Percentiles rank a stretch among this genome's conserved stretches.
phyloP scores from a whole-genome alignment of 2,888 invertebrate genomes.

The Chrysopilus asiliformis region DNA sequence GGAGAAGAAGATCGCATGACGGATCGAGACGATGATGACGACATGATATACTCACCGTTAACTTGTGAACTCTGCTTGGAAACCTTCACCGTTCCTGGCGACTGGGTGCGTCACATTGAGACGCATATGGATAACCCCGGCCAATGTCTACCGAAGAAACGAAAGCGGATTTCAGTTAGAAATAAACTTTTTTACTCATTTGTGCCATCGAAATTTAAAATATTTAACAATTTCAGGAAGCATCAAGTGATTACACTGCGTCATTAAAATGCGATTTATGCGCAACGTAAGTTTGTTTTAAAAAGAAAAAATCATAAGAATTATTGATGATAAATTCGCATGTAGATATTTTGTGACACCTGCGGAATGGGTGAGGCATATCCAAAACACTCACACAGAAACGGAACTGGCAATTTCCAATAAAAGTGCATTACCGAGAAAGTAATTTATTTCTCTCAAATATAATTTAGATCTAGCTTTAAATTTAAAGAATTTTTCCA shows the following conservation, averaged over 20 bases:
- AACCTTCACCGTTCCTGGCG: constrained; percentile 67
- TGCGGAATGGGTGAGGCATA: constrained; percentile 77
- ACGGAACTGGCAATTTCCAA: constrained; percentile 64
- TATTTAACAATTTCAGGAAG: constrained; percentile 42
- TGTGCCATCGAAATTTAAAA: too few relatives aligned
- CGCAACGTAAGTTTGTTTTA: constrained; percentile 42
- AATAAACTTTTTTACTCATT: constrained; percentile 11
- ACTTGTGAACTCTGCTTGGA: constrained; percentile 74
- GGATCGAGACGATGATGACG: constrained; percentile 20
- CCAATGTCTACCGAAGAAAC: constrained; percentile 36
- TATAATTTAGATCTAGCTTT: background rate
- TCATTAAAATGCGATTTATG: constrained; percentile 66
- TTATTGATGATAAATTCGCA: background rate
- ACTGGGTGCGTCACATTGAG: constrained; percentile 74
- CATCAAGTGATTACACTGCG: constrained; percentile 58
- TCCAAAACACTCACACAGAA: constrained; percentile 73
- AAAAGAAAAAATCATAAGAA: background rate
- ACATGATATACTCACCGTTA: constrained; percentile 53
- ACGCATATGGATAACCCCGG: constrained; percentile 52
- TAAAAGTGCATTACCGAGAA: constrained; percentile 52
- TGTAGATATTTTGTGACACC: constrained; percentile 53
- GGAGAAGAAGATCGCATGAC: constrained; percentile 8
- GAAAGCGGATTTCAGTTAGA: constrained; percentile 43
- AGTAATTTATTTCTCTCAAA: background rate
- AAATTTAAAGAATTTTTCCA: background rate